These are phyloP conservation scores for Cremastinae sp. DNA, from an alignment of 2,888 invertebrate genomes.

Conservation along the genomic window DNA sequence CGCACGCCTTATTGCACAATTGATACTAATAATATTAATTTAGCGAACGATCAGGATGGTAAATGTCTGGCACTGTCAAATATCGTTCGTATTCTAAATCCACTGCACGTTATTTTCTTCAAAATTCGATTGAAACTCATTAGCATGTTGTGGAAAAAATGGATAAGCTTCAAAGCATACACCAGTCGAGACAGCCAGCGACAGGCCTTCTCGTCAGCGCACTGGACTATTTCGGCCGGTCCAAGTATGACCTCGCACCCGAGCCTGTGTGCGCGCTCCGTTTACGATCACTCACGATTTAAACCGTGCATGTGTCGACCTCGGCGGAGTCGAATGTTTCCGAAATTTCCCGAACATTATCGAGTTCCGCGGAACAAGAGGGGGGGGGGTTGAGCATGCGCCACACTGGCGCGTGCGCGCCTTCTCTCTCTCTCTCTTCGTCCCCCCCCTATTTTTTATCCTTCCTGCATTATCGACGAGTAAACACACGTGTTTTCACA, in stretches of 20 bases:
- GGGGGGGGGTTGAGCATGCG: too few relatives aligned
- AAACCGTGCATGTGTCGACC: too few relatives aligned
- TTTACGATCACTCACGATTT: too few relatives aligned
- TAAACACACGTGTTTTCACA: too few relatives aligned
- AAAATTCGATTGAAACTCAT: constrained; percentile 87
- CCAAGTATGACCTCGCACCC: background rate
- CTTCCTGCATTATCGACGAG: too few relatives aligned
- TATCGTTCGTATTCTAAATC: constrained; percentile 86
- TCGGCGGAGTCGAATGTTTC: too few relatives aligned
- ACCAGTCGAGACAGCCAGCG: constrained; percentile 76
- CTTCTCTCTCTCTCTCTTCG: too few relatives aligned
- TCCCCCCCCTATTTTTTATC: too few relatives aligned
- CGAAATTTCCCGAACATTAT: too few relatives aligned
- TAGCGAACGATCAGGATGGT: constrained; percentile 89
- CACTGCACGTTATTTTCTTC: constrained; percentile 87
- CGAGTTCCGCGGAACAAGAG: too few relatives aligned
- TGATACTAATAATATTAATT: constrained; percentile 81
- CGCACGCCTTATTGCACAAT: constrained; percentile 82
- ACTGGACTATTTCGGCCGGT: constrained; percentile 40
- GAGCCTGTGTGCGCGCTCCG: too few relatives aligned
- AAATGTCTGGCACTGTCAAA: constrained; percentile 88
- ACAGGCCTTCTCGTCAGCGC: constrained; percentile 57
- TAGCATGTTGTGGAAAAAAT: constrained; percentile 83
- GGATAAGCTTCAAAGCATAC: constrained; percentile 73
- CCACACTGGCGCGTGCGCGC: too few relatives aligned